Base-by-base conservation (phyloP, 2,113 vertebrate genomes). In the Siphamia tubifer region DNA sequence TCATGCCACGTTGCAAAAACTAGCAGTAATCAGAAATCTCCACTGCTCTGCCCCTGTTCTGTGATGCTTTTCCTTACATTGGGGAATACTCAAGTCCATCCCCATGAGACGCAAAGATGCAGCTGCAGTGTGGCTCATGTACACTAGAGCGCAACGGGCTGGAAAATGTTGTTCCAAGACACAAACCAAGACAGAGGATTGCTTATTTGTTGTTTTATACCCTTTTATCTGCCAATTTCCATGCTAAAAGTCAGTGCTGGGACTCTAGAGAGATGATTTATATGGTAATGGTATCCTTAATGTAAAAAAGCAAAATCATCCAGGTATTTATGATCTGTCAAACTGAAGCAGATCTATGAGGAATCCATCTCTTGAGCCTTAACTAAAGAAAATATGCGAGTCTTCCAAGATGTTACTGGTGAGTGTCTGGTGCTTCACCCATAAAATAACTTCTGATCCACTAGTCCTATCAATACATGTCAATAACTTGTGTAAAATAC, bases 161-260 rank as follows among this genome's bases (percentile, higher is more conserved):
- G 60, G 55, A 74, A 80, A 84, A 68, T 61, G 36, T 58, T 62
- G 31, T 40, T 82, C 36, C 39, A 45, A 65, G 57, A 53, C 21
- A 25, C 10, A 68, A 65, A 67, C 15, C 54, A 57, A 61, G 35
- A 73, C 7, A 20, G n/a, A 32, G 43, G 19, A 52, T 24, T 3
- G 30, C 17, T 21, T 68, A 28, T 74, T 48, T 66, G 60, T 44
- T 61, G 65, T 67, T 27, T 39, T 63, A 6, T 19, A 39, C 11
- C 28, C 15, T 34, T 1, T 68, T 11, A 39, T 38, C 4, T 16
- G 49, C 12, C 16, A 16, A 6, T 52, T 11, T 34, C 24, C 12
- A 5, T 61, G 63, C 35, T 17, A 28, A 60, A 61, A 56, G 45
- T 27, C 60, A 61, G 27, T 49, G 21, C 20, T 48, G 24, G 28